Evolutionary conservation across 2,113 vertebrate genomes (phyloP), one percentile per base, ranked within the genome.

Genomic region (Athene cunicularia): DNA sequence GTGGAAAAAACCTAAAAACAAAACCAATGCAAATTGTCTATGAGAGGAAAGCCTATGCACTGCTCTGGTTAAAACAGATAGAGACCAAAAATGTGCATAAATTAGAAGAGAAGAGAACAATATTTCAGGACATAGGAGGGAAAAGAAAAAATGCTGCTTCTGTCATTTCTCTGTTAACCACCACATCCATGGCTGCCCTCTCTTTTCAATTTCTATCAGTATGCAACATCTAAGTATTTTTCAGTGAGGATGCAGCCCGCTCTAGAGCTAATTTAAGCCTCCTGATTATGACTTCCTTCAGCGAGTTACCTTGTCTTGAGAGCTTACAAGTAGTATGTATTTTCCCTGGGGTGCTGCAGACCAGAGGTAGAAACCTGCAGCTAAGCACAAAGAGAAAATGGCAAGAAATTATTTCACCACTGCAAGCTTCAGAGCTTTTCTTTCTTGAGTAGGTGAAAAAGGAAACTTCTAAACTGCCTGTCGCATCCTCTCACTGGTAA

Each of bases 301-400:
- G 81, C 76, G 93, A 96, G 89, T 70, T 96, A 79, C 84, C 93
- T 96, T 79, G 84, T 43, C 95, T 90, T 55, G 70, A 93, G 92
- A 88, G 95, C 87, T 96, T 82, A 93, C 76, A 91, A 85, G 93
- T 20, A 73, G 39, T 8, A 43, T 41, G 62, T 82, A n/a, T 95
- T 91, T 95, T 80, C 93, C 93, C 90, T 55, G 84, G 62, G 87
- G 93, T 86, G 90, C 87, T 94, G 85, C 77, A 92, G 81, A 88
- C 66, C 90, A 76, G 91, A 93, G 93, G 87, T 86, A 71, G 87
- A 94, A 94, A 94, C 93, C 84, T 80, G 92, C 81, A 92, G 96
- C 49, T 84, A 88, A 71, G 52, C 68, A 92, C 75, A 89, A 91
- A 93, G 81, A 86, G 77, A 74, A 84, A 84, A 95, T 84, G 66